Evolutionary conservation across 2,797 vertebrate genomes (phyloP).

Genomic region (Helicolenus hilgendorfi): DNA sequence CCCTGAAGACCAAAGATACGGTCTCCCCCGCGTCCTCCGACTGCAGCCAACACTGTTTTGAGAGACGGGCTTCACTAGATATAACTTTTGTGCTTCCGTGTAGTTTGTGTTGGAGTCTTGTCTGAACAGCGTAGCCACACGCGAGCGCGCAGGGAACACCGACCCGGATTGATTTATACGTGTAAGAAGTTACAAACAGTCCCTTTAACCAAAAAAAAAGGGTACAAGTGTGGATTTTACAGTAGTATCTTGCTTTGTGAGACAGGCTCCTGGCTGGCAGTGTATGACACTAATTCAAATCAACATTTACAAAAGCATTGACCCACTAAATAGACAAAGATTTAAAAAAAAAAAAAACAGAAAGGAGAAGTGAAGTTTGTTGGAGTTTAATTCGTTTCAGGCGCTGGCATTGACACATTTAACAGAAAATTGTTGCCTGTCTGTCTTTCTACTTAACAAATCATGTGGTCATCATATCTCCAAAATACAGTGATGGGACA

Average conservation of each 20-base stretch:
- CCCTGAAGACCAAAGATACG: too few relatives aligned
- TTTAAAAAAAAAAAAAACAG: not conserved
- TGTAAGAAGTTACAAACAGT: too few relatives aligned
- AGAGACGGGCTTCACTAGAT: too few relatives aligned
- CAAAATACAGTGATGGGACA: not conserved
- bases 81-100: too few relatives aligned
- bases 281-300: not conserved
- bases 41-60: too few relatives aligned
- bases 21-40: too few relatives aligned
- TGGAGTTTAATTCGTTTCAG: constrained; percentile 75
- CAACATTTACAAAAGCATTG: not conserved
- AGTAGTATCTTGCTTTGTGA: not conserved
- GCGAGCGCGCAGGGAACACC: too few relatives aligned
- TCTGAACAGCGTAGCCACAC: too few relatives aligned
- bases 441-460: constrained; percentile 37
- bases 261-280: not conserved
- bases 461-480: constrained; percentile 35
- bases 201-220: too few relatives aligned
- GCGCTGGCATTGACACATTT: constrained; percentile 69
- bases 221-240: not conserved
- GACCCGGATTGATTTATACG: too few relatives aligned
- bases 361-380: constrained; percentile 31
- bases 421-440: constrained; percentile 44
- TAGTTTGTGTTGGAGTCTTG: too few relatives aligned
- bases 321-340: not conserved